A percentile compares a stretch with the other conserved stretches of the same genome.
Conservation (phyloP, 2,888 invertebrate genomes). For the Byasa hedistus region DNA sequence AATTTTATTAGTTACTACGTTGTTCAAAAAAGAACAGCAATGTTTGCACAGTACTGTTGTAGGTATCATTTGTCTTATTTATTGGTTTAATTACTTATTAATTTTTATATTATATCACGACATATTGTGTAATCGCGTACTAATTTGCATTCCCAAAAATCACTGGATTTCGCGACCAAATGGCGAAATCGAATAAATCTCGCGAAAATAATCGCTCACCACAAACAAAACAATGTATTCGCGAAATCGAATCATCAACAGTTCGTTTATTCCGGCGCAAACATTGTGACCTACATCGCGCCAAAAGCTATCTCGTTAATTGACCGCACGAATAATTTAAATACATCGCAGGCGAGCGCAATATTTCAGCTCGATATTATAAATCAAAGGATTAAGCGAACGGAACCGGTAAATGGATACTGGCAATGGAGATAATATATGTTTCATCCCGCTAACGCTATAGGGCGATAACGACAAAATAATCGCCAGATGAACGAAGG, state of each 20-base stretch:
- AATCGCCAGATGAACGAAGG: constrained; percentile 57
- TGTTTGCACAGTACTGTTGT: too few species aligned
- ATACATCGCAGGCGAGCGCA: constrained; percentile 71
- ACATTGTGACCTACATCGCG: constrained; percentile 40
- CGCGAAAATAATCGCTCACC: constrained; percentile 5
- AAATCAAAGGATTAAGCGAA: constrained; percentile 77
- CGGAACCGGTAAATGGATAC: constrained; percentile 69
- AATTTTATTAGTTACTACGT: too few species aligned
- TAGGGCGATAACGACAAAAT: constrained; percentile 75
- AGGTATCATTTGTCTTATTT: too few species aligned
- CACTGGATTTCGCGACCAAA: neutral
- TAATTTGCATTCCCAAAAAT: neutral
- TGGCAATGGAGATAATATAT: constrained; percentile 72
- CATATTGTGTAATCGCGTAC: neutral
- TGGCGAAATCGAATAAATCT: neutral
- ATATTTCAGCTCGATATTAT: constrained; percentile 72
- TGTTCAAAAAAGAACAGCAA: too few species aligned
- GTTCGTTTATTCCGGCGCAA: constrained; percentile 24
- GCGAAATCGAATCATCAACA: constrained; percentile 30
- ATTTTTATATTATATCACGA: neutral
- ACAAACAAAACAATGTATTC: constrained; percentile 21
- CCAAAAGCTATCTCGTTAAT: constrained; percentile 75
- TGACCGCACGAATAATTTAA: constrained; percentile 77
- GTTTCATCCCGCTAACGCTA: constrained; percentile 77
- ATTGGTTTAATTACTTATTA: too few species aligned